Conservation (phyloP, 2,888 invertebrate species). For the Calliphora vomitoria region DNA sequence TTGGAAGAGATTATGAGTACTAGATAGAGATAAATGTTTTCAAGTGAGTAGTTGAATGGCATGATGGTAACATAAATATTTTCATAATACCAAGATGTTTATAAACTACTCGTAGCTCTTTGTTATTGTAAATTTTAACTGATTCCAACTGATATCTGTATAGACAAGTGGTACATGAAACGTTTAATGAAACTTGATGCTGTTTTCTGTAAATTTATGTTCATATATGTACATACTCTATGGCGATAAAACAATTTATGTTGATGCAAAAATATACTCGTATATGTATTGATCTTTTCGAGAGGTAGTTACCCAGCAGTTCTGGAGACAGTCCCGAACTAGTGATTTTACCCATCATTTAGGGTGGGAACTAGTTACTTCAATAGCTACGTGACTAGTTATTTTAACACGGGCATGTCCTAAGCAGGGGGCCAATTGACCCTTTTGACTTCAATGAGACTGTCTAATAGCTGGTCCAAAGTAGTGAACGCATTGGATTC, state of each 20-base stretch:
- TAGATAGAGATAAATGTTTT: slow-evolving; percentile 40
- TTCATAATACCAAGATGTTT: background rate
- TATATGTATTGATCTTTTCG: too few species aligned
- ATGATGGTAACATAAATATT: slow-evolving; percentile 17
- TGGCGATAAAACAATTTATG: background rate
- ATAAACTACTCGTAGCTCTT: background rate
- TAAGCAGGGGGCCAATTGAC: too few species aligned
- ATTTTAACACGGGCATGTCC: too few species aligned
- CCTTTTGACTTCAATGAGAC: too few species aligned
- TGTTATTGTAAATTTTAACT: background rate
- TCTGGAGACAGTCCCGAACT: too few species aligned
- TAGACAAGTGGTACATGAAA: background rate
- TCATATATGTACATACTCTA: background rate
- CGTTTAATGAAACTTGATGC: background rate
- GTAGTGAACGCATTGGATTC: too few species aligned
- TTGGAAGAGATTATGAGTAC: background rate
- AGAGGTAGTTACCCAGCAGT: too few species aligned
- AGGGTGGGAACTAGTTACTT: too few species aligned
- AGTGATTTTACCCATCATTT: too few species aligned
- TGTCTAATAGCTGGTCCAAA: too few species aligned
- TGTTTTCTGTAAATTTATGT: background rate
- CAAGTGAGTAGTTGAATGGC: slow-evolving; percentile 30
- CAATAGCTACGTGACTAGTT: too few species aligned
- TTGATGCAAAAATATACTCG: too few species aligned
- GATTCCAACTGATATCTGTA: background rate